These are phyloP conservation scores for Alitta virens DNA, from an alignment of 2,888 invertebrate genomes.

Conservation along the genomic window DNA sequence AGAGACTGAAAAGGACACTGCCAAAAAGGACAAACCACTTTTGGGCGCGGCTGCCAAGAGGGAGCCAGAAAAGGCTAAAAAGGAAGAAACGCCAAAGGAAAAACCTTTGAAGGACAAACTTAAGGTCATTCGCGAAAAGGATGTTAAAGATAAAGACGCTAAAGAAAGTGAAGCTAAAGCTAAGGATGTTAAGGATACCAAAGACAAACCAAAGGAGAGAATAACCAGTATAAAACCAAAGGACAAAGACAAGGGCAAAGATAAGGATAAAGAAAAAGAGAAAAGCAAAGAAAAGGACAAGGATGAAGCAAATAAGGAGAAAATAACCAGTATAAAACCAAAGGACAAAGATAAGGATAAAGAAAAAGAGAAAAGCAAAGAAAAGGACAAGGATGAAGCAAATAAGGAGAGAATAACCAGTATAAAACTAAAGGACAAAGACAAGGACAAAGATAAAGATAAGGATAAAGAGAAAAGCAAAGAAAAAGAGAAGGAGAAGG, in stretches of 20 bases:
- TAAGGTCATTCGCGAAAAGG: neutral
- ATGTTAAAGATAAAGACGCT: neutral
- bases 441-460: no score
- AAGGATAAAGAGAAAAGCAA: no score
- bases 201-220: neutral
- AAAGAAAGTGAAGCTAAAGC: neutral
- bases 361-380: no score
- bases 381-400: no score
- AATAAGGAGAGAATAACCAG: no score
- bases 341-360: no score
- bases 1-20: no score
- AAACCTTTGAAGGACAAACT: neutral
- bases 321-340: neutral
- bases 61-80: neutral
- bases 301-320: neutral
- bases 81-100: neutral
- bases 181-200: neutral
- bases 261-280: neutral
- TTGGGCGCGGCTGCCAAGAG: neutral
- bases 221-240: neutral
- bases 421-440: no score
- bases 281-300: neutral
- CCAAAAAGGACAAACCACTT: neutral
- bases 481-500: no score
- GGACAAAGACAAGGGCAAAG: no score